Percentiles rank a stretch among this genome's conserved stretches.
Evolutionary conservation across 2,113 vertebrate genomes (phyloP).

Genomic region (Poeciliopsis occidentalis): DNA sequence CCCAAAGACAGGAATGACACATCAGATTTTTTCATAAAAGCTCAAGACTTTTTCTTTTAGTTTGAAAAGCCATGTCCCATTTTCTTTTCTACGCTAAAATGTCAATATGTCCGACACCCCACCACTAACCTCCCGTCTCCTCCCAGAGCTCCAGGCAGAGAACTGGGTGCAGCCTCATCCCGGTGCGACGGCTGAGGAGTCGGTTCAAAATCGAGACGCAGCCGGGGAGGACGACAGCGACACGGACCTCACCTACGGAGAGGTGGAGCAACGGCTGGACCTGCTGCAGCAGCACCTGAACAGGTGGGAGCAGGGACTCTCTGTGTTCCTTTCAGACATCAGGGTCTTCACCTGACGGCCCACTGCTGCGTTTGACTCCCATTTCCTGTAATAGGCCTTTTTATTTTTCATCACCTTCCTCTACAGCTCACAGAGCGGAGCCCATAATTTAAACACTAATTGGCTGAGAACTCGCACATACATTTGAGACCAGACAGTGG

Average conservation of each 20-base stretch:
- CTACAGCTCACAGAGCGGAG: not conserved
- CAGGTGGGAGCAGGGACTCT: constrained; percentile 79
- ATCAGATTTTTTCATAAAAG: too few species aligned
- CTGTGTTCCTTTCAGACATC: not conserved
- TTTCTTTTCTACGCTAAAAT: too few species aligned
- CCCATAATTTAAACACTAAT: constrained; percentile 17
- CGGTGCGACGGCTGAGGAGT: constrained; percentile 70
- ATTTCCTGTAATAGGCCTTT: constrained; percentile 11
- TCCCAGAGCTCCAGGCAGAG: constrained; percentile 79
- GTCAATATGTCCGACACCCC: too few species aligned
- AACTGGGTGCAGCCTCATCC: constrained; percentile 82
- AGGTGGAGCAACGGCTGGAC: constrained; percentile 95
- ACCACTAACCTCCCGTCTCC: not conserved
- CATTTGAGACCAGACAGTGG: constrained; percentile 4
- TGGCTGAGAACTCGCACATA: constrained; percentile 14
- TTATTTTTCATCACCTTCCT: constrained; percentile 13
- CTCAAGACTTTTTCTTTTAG: too few species aligned
- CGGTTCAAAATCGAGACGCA: constrained; percentile 78
- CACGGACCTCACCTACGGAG: constrained; percentile 92
- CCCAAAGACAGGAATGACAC: too few species aligned
- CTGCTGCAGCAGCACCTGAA: constrained; percentile 96
- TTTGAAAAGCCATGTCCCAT: too few species aligned
- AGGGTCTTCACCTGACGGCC: constrained; percentile 13
- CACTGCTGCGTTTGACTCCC: constrained; percentile 2
- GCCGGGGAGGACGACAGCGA: constrained; percentile 89